Conservation (phyloP, 2,113 vertebrate species). For the Gorsachius goisagi region DNA sequence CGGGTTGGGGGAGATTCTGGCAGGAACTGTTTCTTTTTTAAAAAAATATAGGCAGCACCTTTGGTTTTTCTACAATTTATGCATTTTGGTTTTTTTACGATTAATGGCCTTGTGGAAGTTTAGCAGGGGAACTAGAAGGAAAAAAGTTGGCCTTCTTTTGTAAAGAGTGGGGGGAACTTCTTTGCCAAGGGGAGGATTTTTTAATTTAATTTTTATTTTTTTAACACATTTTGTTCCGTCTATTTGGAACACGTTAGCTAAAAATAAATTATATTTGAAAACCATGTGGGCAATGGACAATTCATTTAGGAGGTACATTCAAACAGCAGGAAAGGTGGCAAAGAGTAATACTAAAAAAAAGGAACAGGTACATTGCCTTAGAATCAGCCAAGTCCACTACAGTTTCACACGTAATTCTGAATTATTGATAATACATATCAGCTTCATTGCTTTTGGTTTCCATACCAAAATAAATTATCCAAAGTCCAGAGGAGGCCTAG, state of each 20-base stretch:
- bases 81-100: background rate
- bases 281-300: background rate
- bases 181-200: background rate
- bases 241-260: constrained; percentile 75
- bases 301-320: background rate
- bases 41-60: background rate
- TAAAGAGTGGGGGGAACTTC: background rate
- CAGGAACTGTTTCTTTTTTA: background rate
- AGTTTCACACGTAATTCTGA: background rate
- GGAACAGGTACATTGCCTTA: background rate
- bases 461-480: background rate
- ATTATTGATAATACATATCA: background rate
- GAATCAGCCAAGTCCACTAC: background rate
- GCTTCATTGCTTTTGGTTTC: background rate
- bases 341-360: background rate
- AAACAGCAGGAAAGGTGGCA: background rate
- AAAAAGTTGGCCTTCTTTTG: background rate
- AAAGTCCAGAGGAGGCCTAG: background rate
- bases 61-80: constrained; percentile 1
- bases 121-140: background rate
- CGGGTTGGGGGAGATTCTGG: background rate
- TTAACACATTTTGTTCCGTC: constrained; percentile 51
- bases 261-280: constrained; percentile 83
- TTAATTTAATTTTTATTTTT: background rate
- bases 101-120: background rate